Evolutionary conservation across 2,888 invertebrate species (phyloP).

Genomic region (Notodonta ziczac): DNA sequence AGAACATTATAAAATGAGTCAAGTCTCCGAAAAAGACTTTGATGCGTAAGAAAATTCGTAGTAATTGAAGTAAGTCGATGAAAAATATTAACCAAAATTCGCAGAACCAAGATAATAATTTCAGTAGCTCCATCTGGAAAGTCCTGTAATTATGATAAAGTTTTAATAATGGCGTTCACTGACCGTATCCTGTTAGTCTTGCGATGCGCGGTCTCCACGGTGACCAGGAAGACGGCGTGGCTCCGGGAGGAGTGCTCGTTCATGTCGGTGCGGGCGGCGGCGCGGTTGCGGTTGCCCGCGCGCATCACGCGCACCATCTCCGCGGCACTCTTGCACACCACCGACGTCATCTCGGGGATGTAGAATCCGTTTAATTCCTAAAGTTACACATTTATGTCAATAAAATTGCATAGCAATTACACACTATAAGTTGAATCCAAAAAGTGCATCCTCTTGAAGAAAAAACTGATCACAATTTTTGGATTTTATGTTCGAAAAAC

Average conservation of each 20-base stretch:
- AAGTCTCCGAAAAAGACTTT: neutral
- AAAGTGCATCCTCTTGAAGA: too few species aligned
- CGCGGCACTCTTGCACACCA: constrained; percentile 96
- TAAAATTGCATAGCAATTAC: too few species aligned
- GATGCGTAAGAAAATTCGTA: neutral
- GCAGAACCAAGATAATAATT: neutral
- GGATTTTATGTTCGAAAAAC: neutral
- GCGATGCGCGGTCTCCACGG: constrained; percentile 92
- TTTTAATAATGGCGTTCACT: constrained; percentile 21
- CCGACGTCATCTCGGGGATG: constrained; percentile 97
- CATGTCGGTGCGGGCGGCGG: constrained; percentile 98
- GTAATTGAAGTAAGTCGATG: neutral
- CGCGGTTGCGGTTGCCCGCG: constrained; percentile 96
- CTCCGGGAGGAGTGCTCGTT: constrained; percentile 99
- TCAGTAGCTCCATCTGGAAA: neutral
- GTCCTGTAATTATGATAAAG: neutral
- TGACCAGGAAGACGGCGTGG: constrained; percentile 99
- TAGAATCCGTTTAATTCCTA: constrained; percentile 92
- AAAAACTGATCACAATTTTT: too few species aligned
- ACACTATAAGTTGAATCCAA: too few species aligned
- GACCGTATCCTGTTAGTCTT: constrained; percentile 76
- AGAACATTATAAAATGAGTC: neutral
- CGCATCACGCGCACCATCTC: constrained; percentile 98
- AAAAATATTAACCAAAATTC: neutral
- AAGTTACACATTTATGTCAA: neutral